Base-by-base conservation (phyloP, 2,888 invertebrate species). In the Rhingia rostrata region DNA sequence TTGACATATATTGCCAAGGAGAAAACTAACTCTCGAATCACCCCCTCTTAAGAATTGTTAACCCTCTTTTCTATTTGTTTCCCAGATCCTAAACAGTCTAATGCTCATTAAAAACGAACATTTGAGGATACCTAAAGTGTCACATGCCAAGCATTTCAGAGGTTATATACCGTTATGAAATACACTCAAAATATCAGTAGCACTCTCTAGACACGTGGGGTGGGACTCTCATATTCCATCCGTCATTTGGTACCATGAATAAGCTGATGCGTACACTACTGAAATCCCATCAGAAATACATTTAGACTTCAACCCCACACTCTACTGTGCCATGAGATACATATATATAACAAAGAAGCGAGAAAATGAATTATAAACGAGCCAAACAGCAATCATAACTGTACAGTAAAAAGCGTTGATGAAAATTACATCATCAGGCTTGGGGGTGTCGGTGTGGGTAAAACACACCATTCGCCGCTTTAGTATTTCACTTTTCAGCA, bases 361-460 rank as follows among this genome's bases (percentile, higher is more conserved):
- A 41, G 61, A 74, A 80, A 74, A 80, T 80, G 67, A 80, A 80
- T 80, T 74, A 74, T 80, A 80, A 80, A 74, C 67, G 66, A 58
- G 61, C 80, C 47, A 61, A 74, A 74, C 53, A 74, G 80, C 80
- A 80, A 80, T 80, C 80, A 80, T 80, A 80, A 74, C 74, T 74
- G 73, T 61, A 66, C 73, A 73, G 73, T 70, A 47, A 47, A 22
- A 66, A 67, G 47, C 73, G 61, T 61, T 74, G 73, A 80, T 74
- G 80, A 74, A 56, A 80, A 80, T 80, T 80, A 80, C 80, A 73
- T 80, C 67, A 74, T 67, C 72, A 66, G 64, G 33, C 35, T 32
- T 32, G 39, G 10, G 6, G 41, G 45, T 7, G 39, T 4, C n/a
- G 22, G 14, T 66, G 41, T 66, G 43, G 30, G 41, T 10, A 39